Conservation (phyloP, 2,888 invertebrate genomes). For the Anarsia innoxiella region DNA sequence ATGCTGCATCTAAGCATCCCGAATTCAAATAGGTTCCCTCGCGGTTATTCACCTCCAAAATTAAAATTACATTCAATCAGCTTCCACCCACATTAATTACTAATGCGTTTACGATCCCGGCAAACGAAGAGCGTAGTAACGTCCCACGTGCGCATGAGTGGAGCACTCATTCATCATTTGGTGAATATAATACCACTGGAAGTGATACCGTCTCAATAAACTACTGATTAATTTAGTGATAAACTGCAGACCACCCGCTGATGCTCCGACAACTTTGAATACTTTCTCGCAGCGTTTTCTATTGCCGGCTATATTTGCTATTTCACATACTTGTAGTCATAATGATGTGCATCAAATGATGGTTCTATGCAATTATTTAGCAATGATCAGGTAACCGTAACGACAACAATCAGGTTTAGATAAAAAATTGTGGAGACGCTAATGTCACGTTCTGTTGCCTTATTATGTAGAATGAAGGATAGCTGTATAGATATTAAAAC, state of each 20-base stretch:
- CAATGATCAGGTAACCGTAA: neutral
- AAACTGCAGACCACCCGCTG: constrained; percentile 9
- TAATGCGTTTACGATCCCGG: constrained; percentile 56
- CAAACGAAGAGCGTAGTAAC: constrained; percentile 34
- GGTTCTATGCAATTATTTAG: neutral
- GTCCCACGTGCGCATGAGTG: constrained; percentile 30
- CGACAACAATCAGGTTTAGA: neutral
- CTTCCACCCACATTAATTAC: constrained; percentile 56
- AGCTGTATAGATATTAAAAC: no score
- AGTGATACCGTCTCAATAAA: constrained; percentile 11
- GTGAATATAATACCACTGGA: constrained; percentile 12
- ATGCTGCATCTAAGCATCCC: constrained; percentile 3
- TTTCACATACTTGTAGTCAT: neutral
- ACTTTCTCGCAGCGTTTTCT: constrained; percentile 8
- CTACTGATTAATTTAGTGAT: constrained; percentile 11
- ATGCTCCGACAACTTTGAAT: neutral
- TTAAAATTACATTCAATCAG: constrained; percentile 64
- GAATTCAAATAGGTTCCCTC: constrained; percentile 14
- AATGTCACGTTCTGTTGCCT: neutral
- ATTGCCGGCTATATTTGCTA: neutral
- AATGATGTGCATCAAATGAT: neutral
- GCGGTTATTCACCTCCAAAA: constrained; percentile 58
- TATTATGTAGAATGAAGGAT: no score
- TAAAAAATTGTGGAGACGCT: neutral
- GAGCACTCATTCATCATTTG: constrained; percentile 33